These are phyloP conservation scores for Artemia franciscana DNA, from an alignment of 1,140 invertebrate species.

Conservation along the genomic window DNA sequence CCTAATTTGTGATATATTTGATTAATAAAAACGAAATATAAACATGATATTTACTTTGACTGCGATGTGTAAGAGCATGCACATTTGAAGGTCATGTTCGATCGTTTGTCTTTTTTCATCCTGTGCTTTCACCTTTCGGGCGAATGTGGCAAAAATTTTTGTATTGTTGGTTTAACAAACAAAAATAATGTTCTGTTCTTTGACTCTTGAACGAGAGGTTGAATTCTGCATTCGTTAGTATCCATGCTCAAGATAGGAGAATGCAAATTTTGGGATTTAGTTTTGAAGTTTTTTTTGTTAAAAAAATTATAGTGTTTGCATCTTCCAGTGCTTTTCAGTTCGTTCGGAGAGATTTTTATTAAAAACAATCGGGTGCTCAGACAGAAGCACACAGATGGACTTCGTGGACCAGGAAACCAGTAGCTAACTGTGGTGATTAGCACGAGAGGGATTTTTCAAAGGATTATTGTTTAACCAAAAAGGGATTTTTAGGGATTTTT, in stretches of 20 bases:
- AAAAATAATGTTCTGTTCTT: neutral
- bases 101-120: neutral
- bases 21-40: neutral
- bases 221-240: neutral
- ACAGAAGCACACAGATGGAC: neutral
- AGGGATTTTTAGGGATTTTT: no score
- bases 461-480: no score
- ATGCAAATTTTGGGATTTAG: neutral
- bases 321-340: neutral
- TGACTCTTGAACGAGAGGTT: neutral
- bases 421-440: neutral
- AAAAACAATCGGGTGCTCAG: neutral
- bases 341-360: neutral
- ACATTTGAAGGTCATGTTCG: neutral
- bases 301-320: neutral
- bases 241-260: neutral
- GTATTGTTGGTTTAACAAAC: neutral
- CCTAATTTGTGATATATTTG: neutral
- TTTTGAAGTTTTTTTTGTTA: neutral
- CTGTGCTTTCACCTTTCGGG: neutral
- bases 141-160: neutral
- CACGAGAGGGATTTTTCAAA: neutral
- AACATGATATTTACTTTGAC: neutral
- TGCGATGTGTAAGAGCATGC: neutral
- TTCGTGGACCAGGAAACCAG: neutral